A percentile compares a stretch with the other conserved stretches of the same genome.
phyloP scores from a whole-genome alignment of 1,140 invertebrate genomes.

The Mercenaria mercenaria region DNA sequence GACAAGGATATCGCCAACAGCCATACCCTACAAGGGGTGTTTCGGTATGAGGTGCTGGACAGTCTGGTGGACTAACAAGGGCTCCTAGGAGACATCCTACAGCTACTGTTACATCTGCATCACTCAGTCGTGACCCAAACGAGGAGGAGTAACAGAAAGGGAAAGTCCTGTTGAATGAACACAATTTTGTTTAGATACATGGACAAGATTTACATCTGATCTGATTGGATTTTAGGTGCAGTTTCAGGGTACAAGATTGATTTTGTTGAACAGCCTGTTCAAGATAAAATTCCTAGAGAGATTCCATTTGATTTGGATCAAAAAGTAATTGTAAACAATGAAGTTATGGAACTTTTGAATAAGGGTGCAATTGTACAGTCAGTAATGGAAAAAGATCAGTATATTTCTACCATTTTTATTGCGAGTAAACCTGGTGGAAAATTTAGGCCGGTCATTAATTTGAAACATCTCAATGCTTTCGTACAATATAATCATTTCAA shows the following conservation, averaged over 20 bases:
- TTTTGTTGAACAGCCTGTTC: slow-evolving; percentile 7
- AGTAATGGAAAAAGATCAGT: neutral
- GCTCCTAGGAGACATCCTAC: neutral
- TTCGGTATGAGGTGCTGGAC: neutral
- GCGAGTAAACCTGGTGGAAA: slow-evolving; percentile 12
- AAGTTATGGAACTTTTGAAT: slow-evolving; percentile 14
- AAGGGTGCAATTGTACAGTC: slow-evolving; percentile 42
- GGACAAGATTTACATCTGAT: slow-evolving; percentile 26
- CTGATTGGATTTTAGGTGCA: slow-evolving; percentile 42
- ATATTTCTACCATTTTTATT: slow-evolving; percentile 40
- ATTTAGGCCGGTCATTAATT: slow-evolving; percentile 36
- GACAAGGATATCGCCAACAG: neutral
- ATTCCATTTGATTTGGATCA: slow-evolving; percentile 28
- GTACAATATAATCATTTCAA: slow-evolving; percentile 41
- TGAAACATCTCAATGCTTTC: slow-evolving; percentile 21
- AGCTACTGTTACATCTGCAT: neutral
- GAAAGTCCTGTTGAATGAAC: neutral
- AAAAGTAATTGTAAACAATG: slow-evolving; percentile 11
- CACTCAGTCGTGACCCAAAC: neutral
- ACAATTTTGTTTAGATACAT: neutral
- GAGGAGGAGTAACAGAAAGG: neutral
- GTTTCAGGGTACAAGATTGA: slow-evolving; percentile 38
- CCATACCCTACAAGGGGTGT: neutral
- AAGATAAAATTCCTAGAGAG: slow-evolving; percentile 14
- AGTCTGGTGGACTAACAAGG: neutral